Conservation (phyloP, 2,113 vertebrate species). For the Bufo bufo region DNA sequence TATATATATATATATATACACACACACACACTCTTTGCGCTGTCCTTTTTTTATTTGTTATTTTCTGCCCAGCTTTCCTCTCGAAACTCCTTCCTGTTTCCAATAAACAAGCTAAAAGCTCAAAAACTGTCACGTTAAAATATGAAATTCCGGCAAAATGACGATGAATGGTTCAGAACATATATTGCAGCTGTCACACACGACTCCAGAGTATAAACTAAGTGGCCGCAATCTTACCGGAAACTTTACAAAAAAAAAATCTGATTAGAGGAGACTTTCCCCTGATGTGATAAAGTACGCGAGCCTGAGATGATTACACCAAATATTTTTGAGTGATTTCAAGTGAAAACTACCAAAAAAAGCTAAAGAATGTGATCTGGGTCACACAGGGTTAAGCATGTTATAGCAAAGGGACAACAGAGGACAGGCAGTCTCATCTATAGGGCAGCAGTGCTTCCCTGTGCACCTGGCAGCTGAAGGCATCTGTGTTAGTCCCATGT, state of each 20-base stretch:
- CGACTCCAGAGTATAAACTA: not conserved
- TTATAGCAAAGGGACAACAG: not conserved
- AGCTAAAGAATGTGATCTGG: not conserved
- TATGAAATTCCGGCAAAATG: not conserved
- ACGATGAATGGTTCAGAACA: not conserved
- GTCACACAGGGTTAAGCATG: not conserved
- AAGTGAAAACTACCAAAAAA: not conserved
- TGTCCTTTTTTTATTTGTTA: not conserved
- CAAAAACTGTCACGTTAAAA: not conserved
- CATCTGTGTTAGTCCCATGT: no score
- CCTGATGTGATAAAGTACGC: not conserved
- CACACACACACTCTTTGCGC: no score
- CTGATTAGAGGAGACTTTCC: not conserved
- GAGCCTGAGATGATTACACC: not conserved
- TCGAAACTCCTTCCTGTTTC: not conserved
- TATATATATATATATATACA: no score
- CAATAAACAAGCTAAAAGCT: not conserved
- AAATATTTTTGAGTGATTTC: not conserved
- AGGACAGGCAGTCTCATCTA: not conserved
- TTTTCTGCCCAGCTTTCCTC: not conserved
- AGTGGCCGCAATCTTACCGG: no score
- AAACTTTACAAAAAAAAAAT: not conserved
- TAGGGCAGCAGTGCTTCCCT: not conserved
- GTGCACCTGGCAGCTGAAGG: no score
- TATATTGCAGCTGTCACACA: not conserved